Percentiles rank a stretch among this genome's conserved stretches.
phyloP scores from a whole-genome alignment of 2,797 vertebrate species.

The Myiotriccus ornatus region DNA sequence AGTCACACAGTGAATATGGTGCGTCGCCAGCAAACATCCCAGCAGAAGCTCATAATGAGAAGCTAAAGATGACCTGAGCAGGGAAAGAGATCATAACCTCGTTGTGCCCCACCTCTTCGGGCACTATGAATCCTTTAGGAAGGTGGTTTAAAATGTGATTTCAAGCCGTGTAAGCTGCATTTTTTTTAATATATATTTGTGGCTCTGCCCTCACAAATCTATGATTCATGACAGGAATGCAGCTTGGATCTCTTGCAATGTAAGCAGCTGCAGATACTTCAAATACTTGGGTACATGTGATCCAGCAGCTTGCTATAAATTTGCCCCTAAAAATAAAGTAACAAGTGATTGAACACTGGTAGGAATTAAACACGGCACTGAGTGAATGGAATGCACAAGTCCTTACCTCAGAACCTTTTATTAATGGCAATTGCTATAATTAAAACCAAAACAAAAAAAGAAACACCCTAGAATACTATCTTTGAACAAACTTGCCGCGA shows the following conservation, averaged over 20 bases:
- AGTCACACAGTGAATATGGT: background rate
- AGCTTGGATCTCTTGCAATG: constrained; percentile 81
- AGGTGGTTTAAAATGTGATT: constrained; percentile 28
- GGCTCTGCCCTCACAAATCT: constrained; percentile 73
- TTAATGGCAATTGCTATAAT: constrained; percentile 74
- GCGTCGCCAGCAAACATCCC: background rate
- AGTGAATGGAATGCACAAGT: constrained; percentile 78
- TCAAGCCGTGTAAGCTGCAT: constrained; percentile 22
- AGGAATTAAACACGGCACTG: constrained; percentile 78
- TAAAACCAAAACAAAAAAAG: constrained; percentile 70
- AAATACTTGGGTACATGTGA: constrained; percentile 83
- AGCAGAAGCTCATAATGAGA: background rate
- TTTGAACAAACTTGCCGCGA: constrained; percentile 32
- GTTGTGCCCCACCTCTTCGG: background rate
- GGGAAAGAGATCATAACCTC: background rate
- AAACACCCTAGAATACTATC: constrained; percentile 41
- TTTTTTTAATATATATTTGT: constrained; percentile 68
- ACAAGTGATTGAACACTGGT: constrained; percentile 82
- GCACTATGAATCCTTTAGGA: background rate
- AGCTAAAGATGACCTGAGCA: background rate
- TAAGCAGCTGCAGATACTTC: constrained; percentile 84
- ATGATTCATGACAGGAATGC: constrained; percentile 82
- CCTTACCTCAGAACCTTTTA: constrained; percentile 78
- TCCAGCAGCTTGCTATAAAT: constrained; percentile 81
- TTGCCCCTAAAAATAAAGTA: constrained; percentile 85